Base-by-base conservation (phyloP, 2,888 invertebrate genomes). In the Balanococcus diminutus region DNA sequence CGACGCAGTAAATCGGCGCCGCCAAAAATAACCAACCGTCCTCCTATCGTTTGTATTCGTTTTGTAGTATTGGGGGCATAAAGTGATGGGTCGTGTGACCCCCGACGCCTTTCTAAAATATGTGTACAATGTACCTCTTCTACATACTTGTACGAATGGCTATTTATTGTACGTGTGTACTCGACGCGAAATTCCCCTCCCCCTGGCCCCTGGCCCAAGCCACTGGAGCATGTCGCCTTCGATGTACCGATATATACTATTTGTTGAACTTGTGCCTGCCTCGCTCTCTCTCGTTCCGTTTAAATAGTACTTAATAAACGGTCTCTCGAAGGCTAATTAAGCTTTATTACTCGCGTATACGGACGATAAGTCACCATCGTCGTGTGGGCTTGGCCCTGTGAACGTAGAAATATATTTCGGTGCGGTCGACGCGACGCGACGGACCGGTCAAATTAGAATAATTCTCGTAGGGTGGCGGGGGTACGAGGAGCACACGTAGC, bases 1-100 rank as follows among this genome's bases (percentile, higher is more conserved):
- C 75, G 75, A 75, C 75, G 75, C 75, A 75, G 75, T 75, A 75
- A 75, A 75, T 75, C 75, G 75, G 75, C 75, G 75, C 75, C 75
- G 75, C 75, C 75, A 36, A 75, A 75, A 75, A 75, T 32, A 75
- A 32, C 75, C 32, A n/a, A n/a, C n/a, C n/a, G n/a, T n/a, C n/a
- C 1, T 51, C n/a, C 16, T 75, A n/a, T n/a, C 75, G 32, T n/a
- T 32, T 75, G 32, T n/a, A 32, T 67, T 67, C 51, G 51, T 51
- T 11, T 5, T 42, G 11, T 42, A 11, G 4, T 19, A 0, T 51
- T n/a, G n/a, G n/a, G 51, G 51, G 51, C 51, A 51, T 51, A 51
- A 51, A 51, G 51, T n/a, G n/a, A 51, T 25, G 75, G 61, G 75
- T 14, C 31, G 32, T 32, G n/a, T 19, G n/a, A 32, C n/a, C 75